These are phyloP conservation scores for Agrotis clavis DNA, from an alignment of 2,888 invertebrate species.

Conservation along the genomic window DNA sequence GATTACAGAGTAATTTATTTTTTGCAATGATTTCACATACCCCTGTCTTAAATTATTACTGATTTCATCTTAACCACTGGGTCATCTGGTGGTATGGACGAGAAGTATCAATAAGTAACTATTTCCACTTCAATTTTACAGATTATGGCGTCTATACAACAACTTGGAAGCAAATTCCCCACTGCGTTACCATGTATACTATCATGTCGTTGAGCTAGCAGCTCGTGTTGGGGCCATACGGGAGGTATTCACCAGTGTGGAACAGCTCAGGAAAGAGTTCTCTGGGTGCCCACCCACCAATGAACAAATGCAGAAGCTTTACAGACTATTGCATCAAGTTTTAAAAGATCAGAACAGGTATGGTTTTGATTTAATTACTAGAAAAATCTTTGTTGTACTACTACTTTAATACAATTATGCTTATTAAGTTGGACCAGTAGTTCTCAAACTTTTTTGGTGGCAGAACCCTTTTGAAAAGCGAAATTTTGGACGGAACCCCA, in stretches of 20 bases:
- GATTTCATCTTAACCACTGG: no score
- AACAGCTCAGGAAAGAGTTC: constrained; percentile 95
- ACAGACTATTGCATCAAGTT: constrained; percentile 97
- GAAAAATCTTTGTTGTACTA: not conserved
- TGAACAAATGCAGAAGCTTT: constrained; percentile 97
- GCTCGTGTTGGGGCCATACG: constrained; percentile 96
- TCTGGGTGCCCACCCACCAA: constrained; percentile 95
- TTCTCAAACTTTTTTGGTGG: no score
- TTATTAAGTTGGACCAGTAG: no score
- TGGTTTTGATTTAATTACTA: not conserved
- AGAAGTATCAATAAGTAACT: not conserved
- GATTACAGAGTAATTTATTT: not conserved
- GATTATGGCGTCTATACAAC: constrained; percentile 97
- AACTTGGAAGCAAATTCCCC: constrained; percentile 96
- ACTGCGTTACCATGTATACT: constrained; percentile 97
- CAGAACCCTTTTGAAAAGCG: no score
- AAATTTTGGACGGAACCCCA: no score
- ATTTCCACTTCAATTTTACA: constrained; percentile 79
- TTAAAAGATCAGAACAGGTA: constrained; percentile 96
- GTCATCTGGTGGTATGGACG: not conserved
- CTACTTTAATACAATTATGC: not conserved
- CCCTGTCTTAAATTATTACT: no score
- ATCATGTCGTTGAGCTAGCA: constrained; percentile 97
- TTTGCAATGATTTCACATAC: no score
- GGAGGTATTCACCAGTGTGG: constrained; percentile 96